Evolutionary conservation across 2,113 vertebrate species (phyloP).

Genomic region (Cygnus atratus): DNA sequence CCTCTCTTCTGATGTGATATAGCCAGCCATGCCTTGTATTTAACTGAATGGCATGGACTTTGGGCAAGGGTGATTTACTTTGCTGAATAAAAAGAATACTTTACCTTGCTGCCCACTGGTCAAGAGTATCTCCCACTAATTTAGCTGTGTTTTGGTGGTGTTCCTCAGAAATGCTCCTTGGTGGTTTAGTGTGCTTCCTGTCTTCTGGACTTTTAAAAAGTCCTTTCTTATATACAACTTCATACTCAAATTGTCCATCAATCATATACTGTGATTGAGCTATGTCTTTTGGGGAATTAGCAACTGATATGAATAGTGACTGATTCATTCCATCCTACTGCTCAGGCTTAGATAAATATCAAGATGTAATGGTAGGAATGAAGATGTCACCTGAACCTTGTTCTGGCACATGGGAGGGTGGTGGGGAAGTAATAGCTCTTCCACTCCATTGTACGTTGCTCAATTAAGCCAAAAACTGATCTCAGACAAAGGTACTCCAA

Average conservation of each 20-base stretch:
- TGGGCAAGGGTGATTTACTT: background rate
- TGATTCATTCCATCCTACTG: background rate
- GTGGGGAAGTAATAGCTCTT: background rate
- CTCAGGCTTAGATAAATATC: background rate
- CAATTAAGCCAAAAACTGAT: background rate
- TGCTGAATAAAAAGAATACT: background rate
- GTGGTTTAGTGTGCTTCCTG: background rate
- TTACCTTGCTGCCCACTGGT: background rate
- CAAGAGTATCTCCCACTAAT: background rate
- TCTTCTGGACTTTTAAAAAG: background rate
- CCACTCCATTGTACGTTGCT: background rate
- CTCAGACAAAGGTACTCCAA: slow-evolving; percentile 27
- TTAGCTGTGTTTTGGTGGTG: background rate
- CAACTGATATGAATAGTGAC: background rate
- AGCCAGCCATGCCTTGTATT: background rate
- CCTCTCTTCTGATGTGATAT: background rate
- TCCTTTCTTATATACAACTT: background rate
- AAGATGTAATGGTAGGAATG: background rate
- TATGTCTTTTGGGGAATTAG: background rate
- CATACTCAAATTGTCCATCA: background rate
- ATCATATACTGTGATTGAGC: background rate
- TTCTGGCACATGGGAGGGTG: background rate
- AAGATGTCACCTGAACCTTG: slow-evolving; percentile 1
- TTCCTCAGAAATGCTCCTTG: background rate
- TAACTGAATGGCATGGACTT: background rate